phyloP scores from a whole-genome alignment of 2,888 invertebrate species.

The Xestia sexstrigata region DNA sequence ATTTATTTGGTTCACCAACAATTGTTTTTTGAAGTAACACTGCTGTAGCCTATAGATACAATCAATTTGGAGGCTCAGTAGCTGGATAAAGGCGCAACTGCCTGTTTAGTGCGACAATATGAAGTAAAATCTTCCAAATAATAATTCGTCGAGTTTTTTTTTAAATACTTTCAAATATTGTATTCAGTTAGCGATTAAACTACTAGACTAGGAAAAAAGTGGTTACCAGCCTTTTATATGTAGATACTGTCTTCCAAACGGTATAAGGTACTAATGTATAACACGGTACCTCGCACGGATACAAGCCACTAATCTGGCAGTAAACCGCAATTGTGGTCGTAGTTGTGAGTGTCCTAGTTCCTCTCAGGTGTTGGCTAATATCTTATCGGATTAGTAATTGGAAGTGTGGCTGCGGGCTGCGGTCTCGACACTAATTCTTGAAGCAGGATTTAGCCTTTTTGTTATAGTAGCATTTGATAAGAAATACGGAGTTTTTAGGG shows the following conservation, averaged over 20 bases:
- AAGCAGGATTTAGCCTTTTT: not conserved
- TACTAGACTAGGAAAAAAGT: not conserved
- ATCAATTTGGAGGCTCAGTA: not conserved
- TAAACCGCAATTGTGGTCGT: conserved; percentile 33
- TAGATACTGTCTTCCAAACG: not conserved
- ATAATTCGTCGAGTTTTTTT: too few species aligned
- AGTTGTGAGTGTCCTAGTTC: conserved; percentile 16
- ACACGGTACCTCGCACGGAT: not conserved
- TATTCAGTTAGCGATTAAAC: not conserved
- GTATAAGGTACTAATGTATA: not conserved
- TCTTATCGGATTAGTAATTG: conserved; percentile 46
- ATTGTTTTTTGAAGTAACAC: too few species aligned
- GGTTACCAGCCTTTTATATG: not conserved
- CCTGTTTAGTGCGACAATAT: not conserved
- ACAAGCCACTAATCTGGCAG: conserved; percentile 37
- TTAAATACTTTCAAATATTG: not conserved
- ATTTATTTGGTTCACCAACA: too few species aligned
- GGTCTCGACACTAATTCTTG: conserved; percentile 6
- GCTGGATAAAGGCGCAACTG: not conserved
- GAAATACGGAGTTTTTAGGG: not conserved
- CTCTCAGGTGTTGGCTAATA: conserved; percentile 46
- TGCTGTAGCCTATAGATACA: too few species aligned
- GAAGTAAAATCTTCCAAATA: not conserved
- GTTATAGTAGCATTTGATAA: not conserved
- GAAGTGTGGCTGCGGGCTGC: conserved; percentile 13